Evolutionary conservation across 1,140 invertebrate species (phyloP), one percentile per base, ranked within the genome.

Genomic region (Anastrepha ludens): DNA sequence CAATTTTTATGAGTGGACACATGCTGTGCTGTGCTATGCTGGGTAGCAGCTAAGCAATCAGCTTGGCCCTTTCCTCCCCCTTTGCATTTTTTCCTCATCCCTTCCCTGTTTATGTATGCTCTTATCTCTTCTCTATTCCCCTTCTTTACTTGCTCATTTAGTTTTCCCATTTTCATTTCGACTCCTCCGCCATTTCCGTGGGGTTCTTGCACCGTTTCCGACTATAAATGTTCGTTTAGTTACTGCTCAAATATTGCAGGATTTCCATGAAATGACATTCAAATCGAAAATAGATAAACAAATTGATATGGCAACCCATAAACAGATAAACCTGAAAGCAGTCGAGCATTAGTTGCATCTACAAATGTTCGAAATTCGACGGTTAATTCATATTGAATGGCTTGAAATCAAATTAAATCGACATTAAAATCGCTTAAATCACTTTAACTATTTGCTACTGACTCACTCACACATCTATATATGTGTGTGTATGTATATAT

Each of bases 1-100:
- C 74, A 81, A 81, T 81, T 81, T 81, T 81, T 81, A 81, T 81
- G 74, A 81, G 74, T 81, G 74, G 74, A 58, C 74, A 55, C 74
- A 81, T 81, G 74, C 74, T 55, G 74, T 81, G 74, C 29, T 29
- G 29, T 29, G 29, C 29, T 29, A 81, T 81, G 74, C 74, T 55
- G 74, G 50, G 47, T 81, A 47, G 50, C 74, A 81, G 55, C 41
- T 81, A 55, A 55, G 50, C 50, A 11, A 55, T 55, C 50, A 55
- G 50, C 50, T 11, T 11, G 2, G 29, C 29, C 50, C 1, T 55
- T 55, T 55, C 6, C 2, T 55, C 11, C 50, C 6, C 50, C 50
- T 55, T 29, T 55, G 6, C 50, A 8, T 55, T 6, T 55, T 2
- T 55, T 55, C 50, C 9, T 9, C 50, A 55, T 55, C 50, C 50